phyloP scores from a whole-genome alignment of 2,797 vertebrate genomes.

The Margarornis squamiger region DNA sequence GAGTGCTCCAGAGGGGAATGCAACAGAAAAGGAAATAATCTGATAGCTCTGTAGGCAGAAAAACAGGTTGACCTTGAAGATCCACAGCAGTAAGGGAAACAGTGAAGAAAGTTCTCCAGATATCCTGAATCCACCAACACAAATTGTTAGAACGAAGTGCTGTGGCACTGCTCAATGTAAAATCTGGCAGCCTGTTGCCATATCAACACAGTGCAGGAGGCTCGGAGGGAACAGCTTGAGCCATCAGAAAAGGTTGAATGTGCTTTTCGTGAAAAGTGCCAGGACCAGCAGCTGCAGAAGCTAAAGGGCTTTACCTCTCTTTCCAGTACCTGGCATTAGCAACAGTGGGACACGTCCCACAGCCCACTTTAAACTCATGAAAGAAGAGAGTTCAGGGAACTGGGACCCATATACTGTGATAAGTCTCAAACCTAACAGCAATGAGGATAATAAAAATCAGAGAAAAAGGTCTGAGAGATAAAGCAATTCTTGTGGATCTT shows the following conservation, averaged over 20 bases:
- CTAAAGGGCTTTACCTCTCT: background rate
- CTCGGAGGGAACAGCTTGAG: background rate
- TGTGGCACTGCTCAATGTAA: background rate
- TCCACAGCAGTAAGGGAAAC: background rate
- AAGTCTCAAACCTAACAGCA: background rate
- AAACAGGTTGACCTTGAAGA: background rate
- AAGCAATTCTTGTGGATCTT: background rate
- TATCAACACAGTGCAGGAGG: conserved; percentile 1
- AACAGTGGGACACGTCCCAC: background rate
- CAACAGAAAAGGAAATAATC: background rate
- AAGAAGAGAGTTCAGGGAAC: background rate
- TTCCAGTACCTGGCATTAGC: background rate
- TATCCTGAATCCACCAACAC: background rate
- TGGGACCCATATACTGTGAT: background rate
- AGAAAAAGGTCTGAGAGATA: background rate
- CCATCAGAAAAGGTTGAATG: background rate
- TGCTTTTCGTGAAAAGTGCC: background rate
- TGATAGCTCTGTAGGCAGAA: background rate
- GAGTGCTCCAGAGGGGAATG: background rate
- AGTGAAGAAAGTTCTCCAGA: background rate
- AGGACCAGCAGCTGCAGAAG: background rate
- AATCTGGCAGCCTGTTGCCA: conserved; percentile 16
- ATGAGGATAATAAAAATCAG: background rate
- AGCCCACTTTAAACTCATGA: background rate
- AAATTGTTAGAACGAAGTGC: background rate